phyloP scores from a whole-genome alignment of 2,113 vertebrate species.

The Caloenas nicobarica region DNA sequence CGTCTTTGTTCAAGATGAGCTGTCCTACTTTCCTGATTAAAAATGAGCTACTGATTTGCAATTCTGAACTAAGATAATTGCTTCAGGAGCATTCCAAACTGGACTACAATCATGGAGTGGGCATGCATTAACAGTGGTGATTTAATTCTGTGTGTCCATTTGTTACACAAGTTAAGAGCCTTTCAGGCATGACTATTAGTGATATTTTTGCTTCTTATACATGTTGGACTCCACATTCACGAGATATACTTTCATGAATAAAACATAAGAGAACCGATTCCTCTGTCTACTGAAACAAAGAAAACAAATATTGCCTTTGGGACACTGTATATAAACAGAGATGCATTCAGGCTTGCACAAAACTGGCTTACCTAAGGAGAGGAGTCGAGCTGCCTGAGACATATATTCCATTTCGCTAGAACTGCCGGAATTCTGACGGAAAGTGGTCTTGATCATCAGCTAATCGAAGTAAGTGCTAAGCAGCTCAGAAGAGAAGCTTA shows the following conservation, averaged over 20 bases:
- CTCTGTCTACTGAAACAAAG: conserved; percentile 41
- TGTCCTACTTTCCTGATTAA: background rate
- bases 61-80: conserved; percentile 46
- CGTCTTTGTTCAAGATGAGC: background rate
- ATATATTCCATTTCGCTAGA: background rate
- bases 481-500: background rate
- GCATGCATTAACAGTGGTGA: conserved; percentile 39
- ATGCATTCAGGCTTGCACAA: background rate
- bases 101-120: background rate
- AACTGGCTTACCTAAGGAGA: background rate
- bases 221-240: conserved; percentile 22
- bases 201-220: conserved; percentile 47
- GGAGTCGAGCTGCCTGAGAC: background rate
- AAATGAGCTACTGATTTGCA: background rate
- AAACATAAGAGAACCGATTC: conserved; percentile 60
- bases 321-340: conserved; percentile 23
- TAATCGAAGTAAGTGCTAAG: background rate
- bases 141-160: conserved; percentile 66
- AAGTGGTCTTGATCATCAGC: background rate
- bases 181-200: background rate
- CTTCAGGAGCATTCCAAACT: conserved; percentile 29
- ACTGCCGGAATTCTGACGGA: background rate
- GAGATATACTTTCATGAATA: conserved; percentile 65
- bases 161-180: conserved; percentile 41
- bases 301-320: conserved; percentile 62